Percentiles rank a stretch among this genome's conserved stretches.
Conservation (phyloP, 2,797 vertebrate genomes). For the Sciurus carolinensis region DNA sequence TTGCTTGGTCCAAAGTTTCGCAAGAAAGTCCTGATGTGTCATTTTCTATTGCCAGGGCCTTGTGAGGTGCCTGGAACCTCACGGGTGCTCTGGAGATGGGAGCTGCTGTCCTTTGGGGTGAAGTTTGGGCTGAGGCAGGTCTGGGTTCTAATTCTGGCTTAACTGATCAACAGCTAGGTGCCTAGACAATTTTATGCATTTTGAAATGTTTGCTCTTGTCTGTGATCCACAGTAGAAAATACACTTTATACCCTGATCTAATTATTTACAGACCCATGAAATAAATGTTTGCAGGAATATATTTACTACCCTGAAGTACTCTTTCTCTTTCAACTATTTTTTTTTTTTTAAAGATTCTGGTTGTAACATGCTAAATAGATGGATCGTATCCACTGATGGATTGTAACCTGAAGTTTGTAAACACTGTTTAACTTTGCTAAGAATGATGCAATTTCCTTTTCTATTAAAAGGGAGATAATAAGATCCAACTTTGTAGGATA, state of each 20-base stretch:
- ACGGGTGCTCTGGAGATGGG: fast-evolving
- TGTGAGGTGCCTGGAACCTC: fast-evolving
- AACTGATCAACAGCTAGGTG: neutral
- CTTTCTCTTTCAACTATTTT: neutral
- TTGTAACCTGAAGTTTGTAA: constrained; percentile 1
- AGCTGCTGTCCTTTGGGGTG: fast-evolving
- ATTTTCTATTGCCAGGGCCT: fast-evolving
- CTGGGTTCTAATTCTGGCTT: neutral
- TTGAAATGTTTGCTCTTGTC: neutral
- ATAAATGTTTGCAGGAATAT: neutral
- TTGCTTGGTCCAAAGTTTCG: neutral
- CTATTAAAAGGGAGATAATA: neutral
- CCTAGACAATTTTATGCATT: neutral
- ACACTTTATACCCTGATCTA: neutral
- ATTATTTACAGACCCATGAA: neutral
- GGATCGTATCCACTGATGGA: neutral
- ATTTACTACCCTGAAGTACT: neutral
- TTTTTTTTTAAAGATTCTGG: too few species aligned
- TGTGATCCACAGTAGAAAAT: neutral
- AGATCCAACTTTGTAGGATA: neutral
- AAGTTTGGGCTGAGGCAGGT: neutral
- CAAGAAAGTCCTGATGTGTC: fast-evolving
- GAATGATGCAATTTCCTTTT: neutral
- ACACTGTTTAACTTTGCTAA: neutral
- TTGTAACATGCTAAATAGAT: neutral